phyloP scores from a whole-genome alignment of 2,797 vertebrate species.

The Anguilla obscura region DNA sequence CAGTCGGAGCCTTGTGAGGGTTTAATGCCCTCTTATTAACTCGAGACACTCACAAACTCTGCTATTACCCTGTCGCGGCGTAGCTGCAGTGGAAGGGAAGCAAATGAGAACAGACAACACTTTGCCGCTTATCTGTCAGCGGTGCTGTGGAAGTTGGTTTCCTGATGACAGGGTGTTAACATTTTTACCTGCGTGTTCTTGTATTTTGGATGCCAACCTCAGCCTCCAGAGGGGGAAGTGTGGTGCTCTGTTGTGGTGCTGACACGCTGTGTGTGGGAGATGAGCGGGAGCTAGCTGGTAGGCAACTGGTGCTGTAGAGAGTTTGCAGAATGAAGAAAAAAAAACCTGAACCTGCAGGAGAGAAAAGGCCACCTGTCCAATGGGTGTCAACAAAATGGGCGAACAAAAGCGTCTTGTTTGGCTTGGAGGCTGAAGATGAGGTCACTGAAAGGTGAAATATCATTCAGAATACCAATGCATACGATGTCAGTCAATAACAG shows the following conservation, averaged over 20 bases:
- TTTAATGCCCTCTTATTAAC: conserved; percentile 64
- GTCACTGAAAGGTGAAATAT: not conserved
- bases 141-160: not conserved
- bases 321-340: not conserved
- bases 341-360: not conserved
- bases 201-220: not conserved
- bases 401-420: not conserved
- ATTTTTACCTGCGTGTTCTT: too few species aligned
- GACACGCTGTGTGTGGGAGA: not conserved
- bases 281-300: not conserved
- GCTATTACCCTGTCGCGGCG: conserved; percentile 62
- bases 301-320: not conserved
- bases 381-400: not conserved
- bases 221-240: not conserved
- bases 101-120: not conserved
- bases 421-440: not conserved
- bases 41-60: conserved; percentile 42
- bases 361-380: not conserved
- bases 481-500: not conserved
- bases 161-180: not conserved
- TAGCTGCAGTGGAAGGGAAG: conserved; percentile 49
- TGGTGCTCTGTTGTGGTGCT: not conserved
- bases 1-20: not conserved
- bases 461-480: not conserved
- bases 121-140: not conserved